Conservation (phyloP, 92 coral and sea anemone genomes). For the Desmophyllum pertusum region DNA sequence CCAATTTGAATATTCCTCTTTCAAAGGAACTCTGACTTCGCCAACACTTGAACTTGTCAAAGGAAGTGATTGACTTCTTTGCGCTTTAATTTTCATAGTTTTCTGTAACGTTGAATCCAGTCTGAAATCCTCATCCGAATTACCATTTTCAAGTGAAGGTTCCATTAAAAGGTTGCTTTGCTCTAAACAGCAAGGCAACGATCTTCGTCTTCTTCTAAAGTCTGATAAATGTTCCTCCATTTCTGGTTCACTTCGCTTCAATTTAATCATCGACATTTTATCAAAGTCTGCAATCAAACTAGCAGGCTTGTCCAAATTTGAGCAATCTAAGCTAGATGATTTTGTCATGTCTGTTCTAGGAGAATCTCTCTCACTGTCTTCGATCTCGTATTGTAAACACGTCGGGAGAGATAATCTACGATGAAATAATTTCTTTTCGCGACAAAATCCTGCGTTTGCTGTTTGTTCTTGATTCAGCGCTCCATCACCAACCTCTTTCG, state of each 20-base stretch:
- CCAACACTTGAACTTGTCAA: slow-evolving; percentile 2
- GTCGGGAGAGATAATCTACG: slow-evolving; percentile 4
- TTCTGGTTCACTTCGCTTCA: background rate
- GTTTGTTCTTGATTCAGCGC: background rate
- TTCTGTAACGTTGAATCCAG: background rate
- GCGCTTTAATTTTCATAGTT: background rate
- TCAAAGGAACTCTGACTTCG: background rate
- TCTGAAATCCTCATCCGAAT: background rate
- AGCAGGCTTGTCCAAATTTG: background rate
- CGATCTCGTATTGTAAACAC: slow-evolving; percentile 5
- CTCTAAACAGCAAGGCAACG: background rate
- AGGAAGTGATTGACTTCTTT: slow-evolving; percentile 22
- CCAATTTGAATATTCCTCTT: background rate
- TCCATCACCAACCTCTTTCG: background rate
- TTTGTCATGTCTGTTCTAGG: background rate
- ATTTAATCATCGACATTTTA: background rate
- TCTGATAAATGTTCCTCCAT: background rate
- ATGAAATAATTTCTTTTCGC: background rate
- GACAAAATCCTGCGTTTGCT: background rate
- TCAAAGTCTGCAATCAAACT: slow-evolving; percentile 18
- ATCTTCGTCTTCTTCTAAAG: background rate
- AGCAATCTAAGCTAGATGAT: background rate
- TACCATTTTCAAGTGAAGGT: background rate
- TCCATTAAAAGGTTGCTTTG: background rate
- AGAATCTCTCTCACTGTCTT: background rate